A percentile compares a stretch with the other conserved stretches of the same genome.
Evolutionary conservation across 2,888 invertebrate species (phyloP).

Genomic region (Dicycla oo): DNA sequence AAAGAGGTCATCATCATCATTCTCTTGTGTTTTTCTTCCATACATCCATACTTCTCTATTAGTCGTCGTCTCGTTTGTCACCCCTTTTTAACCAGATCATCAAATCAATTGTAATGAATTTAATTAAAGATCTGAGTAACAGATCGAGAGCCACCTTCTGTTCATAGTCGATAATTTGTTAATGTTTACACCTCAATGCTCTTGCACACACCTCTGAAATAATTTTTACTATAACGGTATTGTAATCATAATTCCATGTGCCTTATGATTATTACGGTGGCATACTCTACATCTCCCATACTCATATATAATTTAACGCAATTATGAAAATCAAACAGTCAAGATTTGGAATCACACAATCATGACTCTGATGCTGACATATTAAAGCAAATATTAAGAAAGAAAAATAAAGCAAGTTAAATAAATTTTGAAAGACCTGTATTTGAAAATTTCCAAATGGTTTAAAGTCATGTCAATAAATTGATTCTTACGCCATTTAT

Average conservation of each 20-base stretch:
- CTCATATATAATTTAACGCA: background rate
- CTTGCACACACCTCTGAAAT: constrained; percentile 6
- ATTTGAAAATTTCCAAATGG: constrained; percentile 29
- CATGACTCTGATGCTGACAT: background rate
- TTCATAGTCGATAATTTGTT: background rate
- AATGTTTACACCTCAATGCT: constrained; percentile 15
- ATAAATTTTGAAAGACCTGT: constrained; percentile 3
- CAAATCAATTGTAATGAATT: too few relatives aligned
- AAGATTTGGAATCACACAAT: constrained; percentile 24
- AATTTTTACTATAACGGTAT: constrained; percentile 31
- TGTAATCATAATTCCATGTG: constrained; percentile 1
- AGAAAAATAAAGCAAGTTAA: constrained; percentile 5
- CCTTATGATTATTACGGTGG: constrained; percentile 25
- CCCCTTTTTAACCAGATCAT: too few relatives aligned
- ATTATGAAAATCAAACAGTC: constrained; percentile 16
- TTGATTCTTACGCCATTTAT: constrained; percentile 15
- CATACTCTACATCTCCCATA: constrained; percentile 11
- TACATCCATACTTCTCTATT: background rate
- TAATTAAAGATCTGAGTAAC: background rate
- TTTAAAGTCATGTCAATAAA: constrained; percentile 9
- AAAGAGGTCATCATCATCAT: background rate
- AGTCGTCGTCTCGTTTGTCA: background rate
- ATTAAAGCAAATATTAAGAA: background rate
- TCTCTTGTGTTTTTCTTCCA: too few relatives aligned
- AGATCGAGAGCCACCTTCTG: background rate